These are phyloP conservation scores for Protaetia brevitarsis DNA, from an alignment of 1,140 invertebrate species.

Conservation along the genomic window DNA sequence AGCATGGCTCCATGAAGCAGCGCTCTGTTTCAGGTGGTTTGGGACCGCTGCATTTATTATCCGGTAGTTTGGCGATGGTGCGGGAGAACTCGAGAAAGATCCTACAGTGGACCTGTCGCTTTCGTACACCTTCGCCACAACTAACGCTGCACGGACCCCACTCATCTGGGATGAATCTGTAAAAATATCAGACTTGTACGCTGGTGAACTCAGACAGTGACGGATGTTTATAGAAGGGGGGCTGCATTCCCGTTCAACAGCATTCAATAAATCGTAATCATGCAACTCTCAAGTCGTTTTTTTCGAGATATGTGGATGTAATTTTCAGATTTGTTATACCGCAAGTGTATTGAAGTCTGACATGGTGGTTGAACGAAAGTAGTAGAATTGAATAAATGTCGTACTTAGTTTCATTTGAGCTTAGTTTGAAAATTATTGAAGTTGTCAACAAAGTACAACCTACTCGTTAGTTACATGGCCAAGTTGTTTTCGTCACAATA, in stretches of 20 bases:
- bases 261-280: constrained; percentile 2
- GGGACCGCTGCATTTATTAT: constrained; percentile 80
- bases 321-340: background rate
- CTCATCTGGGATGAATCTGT: constrained; percentile 70
- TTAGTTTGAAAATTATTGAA: no score
- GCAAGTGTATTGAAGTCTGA: background rate
- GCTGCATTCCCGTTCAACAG: background rate
- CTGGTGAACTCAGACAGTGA: background rate
- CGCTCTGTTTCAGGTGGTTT: constrained; percentile 77
- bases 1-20: constrained; percentile 74
- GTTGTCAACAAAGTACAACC: no score
- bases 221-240: no score
- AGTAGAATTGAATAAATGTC: no score
- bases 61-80: constrained; percentile 80
- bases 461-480: no score
- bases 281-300: background rate
- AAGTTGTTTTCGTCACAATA: no score
- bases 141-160: constrained; percentile 88
- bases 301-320: background rate
- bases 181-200: constrained; percentile 29
- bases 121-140: constrained; percentile 83
- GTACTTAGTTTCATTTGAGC: no score
- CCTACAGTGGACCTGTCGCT: constrained; percentile 82
- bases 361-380: no score
- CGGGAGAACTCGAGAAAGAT: constrained; percentile 89